Evolutionary conservation across 2,888 invertebrate species (phyloP), one percentile per base, ranked within the genome.

Genomic region (Temnothorax ravouxi): DNA sequence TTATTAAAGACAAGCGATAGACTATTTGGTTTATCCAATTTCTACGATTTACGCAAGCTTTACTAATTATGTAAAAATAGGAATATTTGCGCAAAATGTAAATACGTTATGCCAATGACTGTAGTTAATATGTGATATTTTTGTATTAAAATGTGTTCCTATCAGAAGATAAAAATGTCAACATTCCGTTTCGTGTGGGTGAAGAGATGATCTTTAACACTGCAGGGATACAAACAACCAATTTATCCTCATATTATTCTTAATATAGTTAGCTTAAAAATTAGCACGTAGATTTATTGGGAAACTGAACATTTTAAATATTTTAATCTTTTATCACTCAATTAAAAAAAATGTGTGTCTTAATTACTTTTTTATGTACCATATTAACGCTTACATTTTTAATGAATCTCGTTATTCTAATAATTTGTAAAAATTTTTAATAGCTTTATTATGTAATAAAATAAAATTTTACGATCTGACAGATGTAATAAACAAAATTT

Each of bases 181-280:
- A 56, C 15, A 47, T 54, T 59, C 1, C 2, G 11, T 34, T 25
- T 62, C 21, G 29, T 2, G 21, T 66, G n/a, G 5, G n/a, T 47
- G n/a, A 50, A 44, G 11, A 15, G 25, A 18, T 47, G 52, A 67
- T 67, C 77, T 83, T 77, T 83, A 76, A 83, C 67, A 83, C 29
- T 21, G 21, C 11, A 5, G 8, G n/a, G 41, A 67, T n/a, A 25
- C n/a, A 29, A 61, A 59, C 47, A 41, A 56, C 13, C 8, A 34
- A 47, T 47, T 66, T 25, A 52, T 34, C 6, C 11, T 76, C 50
- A 18, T 15, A 9, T 66, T 21, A 67, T 59, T n/a, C 11, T 56
- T 47, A 59, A 79, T 38, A 59, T 59, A 9, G 2, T 66, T 54
- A 34, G 4, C 11, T 79, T 34, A 29, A 25, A 59, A 13, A 56